These are phyloP conservation scores for Epistrophe grossulariae DNA, from an alignment of 2,888 invertebrate species.

Conservation along the genomic window DNA sequence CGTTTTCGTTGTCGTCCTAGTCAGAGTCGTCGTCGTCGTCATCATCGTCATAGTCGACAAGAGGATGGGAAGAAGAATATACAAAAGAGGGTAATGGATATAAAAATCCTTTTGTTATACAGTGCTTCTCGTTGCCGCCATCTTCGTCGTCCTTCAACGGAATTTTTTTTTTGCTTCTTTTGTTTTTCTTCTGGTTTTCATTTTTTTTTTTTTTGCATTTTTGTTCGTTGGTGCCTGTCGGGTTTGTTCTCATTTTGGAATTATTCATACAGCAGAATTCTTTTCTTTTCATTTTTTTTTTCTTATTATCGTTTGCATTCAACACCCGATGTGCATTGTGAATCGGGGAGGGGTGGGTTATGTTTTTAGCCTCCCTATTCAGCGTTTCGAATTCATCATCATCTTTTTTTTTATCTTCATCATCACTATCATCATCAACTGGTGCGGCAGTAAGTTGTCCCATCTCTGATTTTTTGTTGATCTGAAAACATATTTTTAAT, in stretches of 20 bases:
- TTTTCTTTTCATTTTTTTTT: slow-evolving; percentile 49
- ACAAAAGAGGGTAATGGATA: slow-evolving; percentile 38
- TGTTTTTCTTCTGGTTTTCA: slow-evolving; percentile 31
- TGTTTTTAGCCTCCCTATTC: slow-evolving; percentile 46
- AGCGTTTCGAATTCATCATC: slow-evolving; percentile 65
- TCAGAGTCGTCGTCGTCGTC: slow-evolving; percentile 1
- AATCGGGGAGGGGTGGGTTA: not conserved
- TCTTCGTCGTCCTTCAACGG: slow-evolving; percentile 72
- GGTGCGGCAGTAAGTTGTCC: slow-evolving; percentile 50
- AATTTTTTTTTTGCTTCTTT: slow-evolving; percentile 36
- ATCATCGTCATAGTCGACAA: not conserved
- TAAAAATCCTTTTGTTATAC: slow-evolving; percentile 71
- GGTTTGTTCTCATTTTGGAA: slow-evolving; percentile 70
- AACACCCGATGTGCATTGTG: slow-evolving; percentile 66
- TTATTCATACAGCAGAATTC: slow-evolving; percentile 67
- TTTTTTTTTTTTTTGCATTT: slow-evolving; percentile 20
- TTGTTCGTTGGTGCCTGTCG: slow-evolving; percentile 61
- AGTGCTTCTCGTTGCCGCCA: slow-evolving; percentile 62
- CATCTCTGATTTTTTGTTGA: slow-evolving; percentile 10
- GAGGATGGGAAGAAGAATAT: not conserved
- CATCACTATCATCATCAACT: slow-evolving; percentile 43
- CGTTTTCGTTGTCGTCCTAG: slow-evolving; percentile 14
- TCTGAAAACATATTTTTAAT: slow-evolving; percentile 28
- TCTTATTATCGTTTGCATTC: slow-evolving; percentile 60
- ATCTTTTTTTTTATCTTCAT: slow-evolving; percentile 47